These are phyloP conservation scores for Agelas oroides DNA, from an alignment of 37 sponge, comb jelly and placozoan species.

Conservation along the genomic window DNA sequence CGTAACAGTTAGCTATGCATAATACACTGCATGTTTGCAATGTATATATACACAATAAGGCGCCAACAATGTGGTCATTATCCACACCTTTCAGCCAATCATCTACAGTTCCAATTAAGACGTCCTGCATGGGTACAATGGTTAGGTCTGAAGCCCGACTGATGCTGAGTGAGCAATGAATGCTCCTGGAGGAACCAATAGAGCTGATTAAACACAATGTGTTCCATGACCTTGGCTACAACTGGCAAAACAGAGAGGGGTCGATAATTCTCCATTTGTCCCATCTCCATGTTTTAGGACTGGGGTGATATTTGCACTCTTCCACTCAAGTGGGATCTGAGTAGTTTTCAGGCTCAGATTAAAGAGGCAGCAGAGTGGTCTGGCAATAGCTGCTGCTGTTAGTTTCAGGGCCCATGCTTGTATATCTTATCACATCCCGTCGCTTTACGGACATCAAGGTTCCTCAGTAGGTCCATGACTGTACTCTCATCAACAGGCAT, in stretches of 20 bases:
- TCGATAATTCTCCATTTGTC: constrained; percentile 3
- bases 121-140: background rate
- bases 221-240: background rate
- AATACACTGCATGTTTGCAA: background rate
- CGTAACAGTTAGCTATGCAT: too few species aligned
- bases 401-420: constrained; percentile 3
- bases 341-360: background rate
- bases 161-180: background rate
- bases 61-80: background rate
- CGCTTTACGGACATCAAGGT: background rate
- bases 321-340: background rate
- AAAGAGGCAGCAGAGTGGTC: background rate
- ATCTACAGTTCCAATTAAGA: background rate
- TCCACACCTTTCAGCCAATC: constrained; percentile 4
- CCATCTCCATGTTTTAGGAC: background rate
- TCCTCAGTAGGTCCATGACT: background rate
- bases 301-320: background rate
- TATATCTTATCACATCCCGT: background rate
- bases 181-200: background rate
- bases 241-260: too few species aligned
- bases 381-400: background rate
- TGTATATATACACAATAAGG: background rate
- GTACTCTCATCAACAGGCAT: constrained; percentile 4
- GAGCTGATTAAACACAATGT: background rate
- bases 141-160: background rate